A percentile compares a stretch with the other conserved stretches of the same genome.
phyloP scores from a whole-genome alignment of 2,113 vertebrate genomes.

The Vulpes vulpes region DNA sequence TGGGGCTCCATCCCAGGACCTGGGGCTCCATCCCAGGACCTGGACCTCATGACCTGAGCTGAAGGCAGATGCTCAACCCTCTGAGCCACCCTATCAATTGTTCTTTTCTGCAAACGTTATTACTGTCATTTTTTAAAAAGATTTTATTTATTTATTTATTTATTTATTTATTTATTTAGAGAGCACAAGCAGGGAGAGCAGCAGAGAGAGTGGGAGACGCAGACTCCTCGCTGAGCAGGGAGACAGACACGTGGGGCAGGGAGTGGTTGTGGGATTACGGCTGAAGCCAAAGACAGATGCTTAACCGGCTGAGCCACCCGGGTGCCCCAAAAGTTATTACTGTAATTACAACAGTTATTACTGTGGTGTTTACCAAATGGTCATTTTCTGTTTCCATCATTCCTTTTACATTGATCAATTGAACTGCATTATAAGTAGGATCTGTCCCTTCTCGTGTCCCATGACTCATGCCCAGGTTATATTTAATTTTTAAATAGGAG shows the following conservation, averaged over 20 bases:
- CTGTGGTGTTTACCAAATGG: neutral
- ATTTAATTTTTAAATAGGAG: neutral
- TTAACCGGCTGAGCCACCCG: neutral
- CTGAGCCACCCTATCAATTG: neutral
- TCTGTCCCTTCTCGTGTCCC: neutral
- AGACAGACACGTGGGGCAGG: neutral
- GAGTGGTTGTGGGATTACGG: neutral
- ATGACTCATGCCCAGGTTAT: neutral
- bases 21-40: too few species aligned
- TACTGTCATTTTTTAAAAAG: neutral
- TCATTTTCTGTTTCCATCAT: neutral
- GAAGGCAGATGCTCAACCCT: too few species aligned
- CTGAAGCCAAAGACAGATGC: neutral
- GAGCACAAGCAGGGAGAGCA: neutral
- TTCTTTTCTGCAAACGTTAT: neutral
- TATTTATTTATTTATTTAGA: too few species aligned
- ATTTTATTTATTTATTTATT: neutral
- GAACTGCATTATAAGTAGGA: slow-evolving; percentile 1
- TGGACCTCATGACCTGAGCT: too few species aligned
- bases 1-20: too few species aligned
- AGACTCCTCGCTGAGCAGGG: neutral
- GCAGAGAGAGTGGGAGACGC: neutral
- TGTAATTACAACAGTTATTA: neutral
- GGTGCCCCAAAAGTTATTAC: neutral
- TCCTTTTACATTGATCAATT: neutral